Evolutionary conservation across 2,888 invertebrate genomes (phyloP).

Genomic region (Luffia ferchaultella): DNA sequence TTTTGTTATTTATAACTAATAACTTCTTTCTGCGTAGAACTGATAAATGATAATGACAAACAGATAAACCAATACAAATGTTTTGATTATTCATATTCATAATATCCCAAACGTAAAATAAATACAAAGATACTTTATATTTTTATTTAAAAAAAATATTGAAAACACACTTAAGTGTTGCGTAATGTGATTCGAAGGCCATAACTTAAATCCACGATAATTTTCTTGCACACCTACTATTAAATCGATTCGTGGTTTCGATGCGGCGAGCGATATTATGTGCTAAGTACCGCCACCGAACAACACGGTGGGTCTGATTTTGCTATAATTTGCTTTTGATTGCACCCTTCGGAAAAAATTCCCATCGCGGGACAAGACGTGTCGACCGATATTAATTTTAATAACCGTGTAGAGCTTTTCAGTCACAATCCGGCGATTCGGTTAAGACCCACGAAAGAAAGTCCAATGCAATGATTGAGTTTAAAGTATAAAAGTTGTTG

Average conservation of each 20-base stretch:
- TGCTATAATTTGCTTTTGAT: background rate
- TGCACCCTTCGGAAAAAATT: background rate
- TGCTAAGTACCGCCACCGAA: conserved; percentile 5
- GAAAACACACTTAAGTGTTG: no score
- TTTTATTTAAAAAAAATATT: no score
- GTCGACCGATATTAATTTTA: background rate
- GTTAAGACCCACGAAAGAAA: background rate
- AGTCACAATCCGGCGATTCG: background rate
- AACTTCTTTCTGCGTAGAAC: no score
- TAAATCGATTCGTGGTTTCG: conserved; percentile 5
- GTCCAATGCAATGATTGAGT: no score
- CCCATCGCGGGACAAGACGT: background rate
- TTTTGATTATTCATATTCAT: no score
- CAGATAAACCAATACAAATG: no score
- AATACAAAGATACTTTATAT: no score
- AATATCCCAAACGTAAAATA: no score
- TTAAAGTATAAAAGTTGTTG: no score
- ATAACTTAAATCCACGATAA: background rate
- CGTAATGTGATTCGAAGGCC: background rate
- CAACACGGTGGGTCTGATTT: background rate
- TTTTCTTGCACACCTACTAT: background rate
- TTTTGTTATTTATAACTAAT: no score
- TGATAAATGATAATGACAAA: no score
- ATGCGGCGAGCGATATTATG: conserved; percentile 4
- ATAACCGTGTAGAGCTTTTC: background rate